phyloP scores from a whole-genome alignment of 2,797 vertebrate genomes.

The Cryptoprocta ferox region DNA sequence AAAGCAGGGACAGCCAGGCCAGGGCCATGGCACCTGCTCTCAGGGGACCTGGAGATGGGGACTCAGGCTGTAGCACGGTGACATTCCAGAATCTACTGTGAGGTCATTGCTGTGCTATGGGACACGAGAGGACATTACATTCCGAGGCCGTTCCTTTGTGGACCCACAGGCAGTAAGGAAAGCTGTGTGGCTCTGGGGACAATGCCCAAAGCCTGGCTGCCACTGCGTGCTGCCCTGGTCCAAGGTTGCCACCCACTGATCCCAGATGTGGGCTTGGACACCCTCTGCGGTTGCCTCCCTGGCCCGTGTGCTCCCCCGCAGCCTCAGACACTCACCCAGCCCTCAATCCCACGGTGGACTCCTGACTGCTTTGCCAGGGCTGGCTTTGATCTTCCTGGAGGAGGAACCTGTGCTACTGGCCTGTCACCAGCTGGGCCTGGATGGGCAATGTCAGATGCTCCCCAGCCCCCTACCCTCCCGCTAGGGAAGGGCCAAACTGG shows the following conservation, averaged over 20 bases:
- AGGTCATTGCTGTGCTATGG: background rate
- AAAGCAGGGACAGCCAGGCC: background rate
- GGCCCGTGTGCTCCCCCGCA: background rate
- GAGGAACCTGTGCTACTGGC: background rate
- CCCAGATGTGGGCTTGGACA: background rate
- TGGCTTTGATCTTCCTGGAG: background rate
- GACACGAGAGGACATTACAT: background rate
- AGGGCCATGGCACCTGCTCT: background rate
- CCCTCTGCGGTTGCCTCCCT: background rate
- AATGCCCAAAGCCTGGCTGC: background rate
- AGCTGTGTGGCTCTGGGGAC: background rate
- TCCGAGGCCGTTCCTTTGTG: background rate
- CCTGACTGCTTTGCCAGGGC: background rate
- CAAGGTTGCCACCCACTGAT: background rate
- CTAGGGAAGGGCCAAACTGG: background rate
- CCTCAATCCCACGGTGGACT: accelerated
- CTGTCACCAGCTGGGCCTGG: background rate
- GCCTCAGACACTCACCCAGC: background rate
- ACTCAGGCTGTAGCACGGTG: background rate
- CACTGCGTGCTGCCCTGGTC: background rate
- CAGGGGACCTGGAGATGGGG: background rate
- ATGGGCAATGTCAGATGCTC: accelerated
- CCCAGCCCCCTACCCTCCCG: background rate
- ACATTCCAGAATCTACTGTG: background rate
- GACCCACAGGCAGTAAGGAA: background rate